Base-by-base conservation (phyloP, 1,140 invertebrate species). In the Bombus impatiens region DNA sequence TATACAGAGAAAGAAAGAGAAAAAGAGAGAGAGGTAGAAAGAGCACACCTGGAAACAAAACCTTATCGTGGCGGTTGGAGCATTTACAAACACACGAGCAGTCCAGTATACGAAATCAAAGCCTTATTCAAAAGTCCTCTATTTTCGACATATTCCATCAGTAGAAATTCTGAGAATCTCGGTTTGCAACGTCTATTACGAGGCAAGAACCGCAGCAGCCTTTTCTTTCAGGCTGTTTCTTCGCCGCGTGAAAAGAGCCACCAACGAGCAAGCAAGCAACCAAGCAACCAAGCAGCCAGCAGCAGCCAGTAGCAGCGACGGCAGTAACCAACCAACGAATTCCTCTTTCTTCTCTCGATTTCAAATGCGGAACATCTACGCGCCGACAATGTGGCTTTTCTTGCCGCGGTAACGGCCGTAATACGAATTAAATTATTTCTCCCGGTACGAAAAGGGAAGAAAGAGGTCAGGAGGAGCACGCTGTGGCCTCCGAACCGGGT, bases 371-470 rank as follows among this genome's bases (percentile, higher is more conserved):
- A 86, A 78, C 71, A 72, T 83, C 75, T 59, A 62, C 74, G 42
- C 67, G 42, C n/a, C 35, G 35, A 35, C 67, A n/a, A 57, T 40
- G 32, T 44, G 32, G 42, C 57, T 70, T 65, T 84, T 82, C 62
- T 71, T 62, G 53, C 65, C 10, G 71, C 86, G 72, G 80, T 47
- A 85, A 87, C 70, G 70, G 76, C 65, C 68, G 76, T 90, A 88
- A 90, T 75, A 88, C 89, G 87, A 90, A 88, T 90, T 90, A 89
- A 90, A 90, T 90, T 90, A 90, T 90, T 90, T 88, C 84, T 76
- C 13, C 28, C 4, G 67, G 78, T 25, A 35, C 62, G 67, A 81
- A 84, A 72, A 62, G 35, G 28, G 67, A n/a, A n/a, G 75, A 72
- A 79, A 47, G 76, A 82, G 78, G 86, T 86, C 83, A 77, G 76